Evolutionary conservation across 1,140 invertebrate genomes (phyloP).

Genomic region (Polypedilum vanderplanki): DNA sequence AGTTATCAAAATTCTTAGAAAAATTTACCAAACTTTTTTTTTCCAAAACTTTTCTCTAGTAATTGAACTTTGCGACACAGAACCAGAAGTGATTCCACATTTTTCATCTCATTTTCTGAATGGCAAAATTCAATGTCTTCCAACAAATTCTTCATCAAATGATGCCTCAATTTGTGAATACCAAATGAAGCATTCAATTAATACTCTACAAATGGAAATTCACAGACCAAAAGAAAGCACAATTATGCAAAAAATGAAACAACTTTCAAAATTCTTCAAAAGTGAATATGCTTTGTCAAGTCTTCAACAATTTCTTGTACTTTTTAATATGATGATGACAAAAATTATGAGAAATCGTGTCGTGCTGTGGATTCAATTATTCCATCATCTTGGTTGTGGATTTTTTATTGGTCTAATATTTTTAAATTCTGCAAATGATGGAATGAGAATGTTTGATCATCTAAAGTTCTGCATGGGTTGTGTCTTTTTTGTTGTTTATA

Average conservation of each 20-base stretch:
- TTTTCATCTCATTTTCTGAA: slow-evolving; percentile 47
- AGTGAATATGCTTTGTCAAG: slow-evolving; percentile 37
- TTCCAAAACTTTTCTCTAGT: slow-evolving; percentile 41
- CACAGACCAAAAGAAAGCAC: slow-evolving; percentile 33
- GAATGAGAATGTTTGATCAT: slow-evolving; percentile 57
- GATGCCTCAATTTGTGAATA: slow-evolving; percentile 33
- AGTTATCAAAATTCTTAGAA: too few species aligned
- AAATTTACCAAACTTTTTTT: background rate
- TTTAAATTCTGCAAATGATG: slow-evolving; percentile 53
- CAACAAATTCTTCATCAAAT: background rate
- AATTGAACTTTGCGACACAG: slow-evolving; percentile 45
- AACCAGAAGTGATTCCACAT: slow-evolving; percentile 36
- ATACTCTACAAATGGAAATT: slow-evolving; percentile 44
- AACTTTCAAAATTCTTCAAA: slow-evolving; percentile 35
- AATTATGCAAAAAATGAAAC: slow-evolving; percentile 39
- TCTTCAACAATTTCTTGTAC: slow-evolving; percentile 39
- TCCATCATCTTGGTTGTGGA: slow-evolving; percentile 53
- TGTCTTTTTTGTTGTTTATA: slow-evolving; percentile 57
- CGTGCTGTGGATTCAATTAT: slow-evolving; percentile 52
- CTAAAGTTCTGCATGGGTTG: slow-evolving; percentile 58
- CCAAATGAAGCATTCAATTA: slow-evolving; percentile 40
- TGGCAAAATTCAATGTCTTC: slow-evolving; percentile 43
- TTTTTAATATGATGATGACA: slow-evolving; percentile 39
- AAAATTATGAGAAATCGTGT: slow-evolving; percentile 40
- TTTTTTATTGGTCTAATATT: slow-evolving; percentile 52